Conservation (phyloP, 2,888 invertebrate species). For the Pseudococcus longispinus region DNA sequence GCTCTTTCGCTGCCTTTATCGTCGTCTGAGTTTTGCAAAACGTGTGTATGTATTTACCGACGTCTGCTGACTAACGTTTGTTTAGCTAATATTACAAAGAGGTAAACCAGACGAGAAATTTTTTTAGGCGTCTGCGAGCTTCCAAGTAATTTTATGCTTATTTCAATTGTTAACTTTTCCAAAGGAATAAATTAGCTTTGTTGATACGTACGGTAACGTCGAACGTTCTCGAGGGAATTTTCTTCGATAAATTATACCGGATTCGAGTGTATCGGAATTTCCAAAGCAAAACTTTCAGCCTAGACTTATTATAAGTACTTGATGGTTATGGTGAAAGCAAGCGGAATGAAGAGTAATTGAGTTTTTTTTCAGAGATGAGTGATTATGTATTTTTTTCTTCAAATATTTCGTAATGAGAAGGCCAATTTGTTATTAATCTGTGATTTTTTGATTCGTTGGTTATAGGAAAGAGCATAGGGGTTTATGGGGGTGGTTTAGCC, state of each 20-base stretch:
- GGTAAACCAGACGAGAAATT: slow-evolving; percentile 17
- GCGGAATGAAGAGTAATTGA: not conserved
- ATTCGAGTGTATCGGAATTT: not conserved
- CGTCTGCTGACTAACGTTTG: slow-evolving; percentile 48
- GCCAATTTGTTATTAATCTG: too few species aligned
- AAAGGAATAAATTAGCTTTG: slow-evolving; percentile 23
- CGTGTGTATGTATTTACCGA: slow-evolving; percentile 47
- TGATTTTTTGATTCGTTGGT: too few species aligned
- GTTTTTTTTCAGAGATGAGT: not conserved
- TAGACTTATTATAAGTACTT: not conserved
- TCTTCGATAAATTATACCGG: not conserved
- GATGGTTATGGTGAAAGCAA: not conserved
- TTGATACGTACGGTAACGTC: not conserved
- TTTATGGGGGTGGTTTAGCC: too few species aligned
- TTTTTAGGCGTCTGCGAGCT: not conserved
- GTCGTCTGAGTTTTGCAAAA: slow-evolving; percentile 13
- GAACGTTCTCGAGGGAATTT: not conserved
- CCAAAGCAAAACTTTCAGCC: not conserved
- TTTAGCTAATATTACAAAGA: slow-evolving; percentile 23
- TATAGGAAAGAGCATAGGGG: too few species aligned
- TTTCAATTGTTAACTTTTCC: slow-evolving; percentile 24
- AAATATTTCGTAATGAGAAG: too few species aligned
- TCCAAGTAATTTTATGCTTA: not conserved
- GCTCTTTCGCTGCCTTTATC: not conserved
- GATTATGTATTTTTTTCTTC: too few species aligned